These are phyloP conservation scores for Oeneis ivallda DNA, from an alignment of 2,888 invertebrate species.

Conservation along the genomic window DNA sequence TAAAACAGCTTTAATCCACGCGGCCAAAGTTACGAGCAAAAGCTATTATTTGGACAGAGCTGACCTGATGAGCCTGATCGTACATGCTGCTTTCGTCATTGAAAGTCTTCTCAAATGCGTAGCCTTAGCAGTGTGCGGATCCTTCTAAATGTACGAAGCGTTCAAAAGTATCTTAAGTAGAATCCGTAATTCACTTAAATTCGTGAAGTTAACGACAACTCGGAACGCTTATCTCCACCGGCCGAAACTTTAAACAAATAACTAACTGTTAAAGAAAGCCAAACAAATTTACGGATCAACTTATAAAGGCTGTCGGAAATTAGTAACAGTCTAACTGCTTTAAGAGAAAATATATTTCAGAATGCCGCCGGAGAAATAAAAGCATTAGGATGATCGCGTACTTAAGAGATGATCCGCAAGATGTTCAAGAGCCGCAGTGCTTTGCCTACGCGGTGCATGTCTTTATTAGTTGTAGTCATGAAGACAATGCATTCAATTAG, in stretches of 20 bases:
- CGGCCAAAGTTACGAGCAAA: too few relatives aligned
- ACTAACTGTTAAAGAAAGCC: slow-evolving; percentile 62
- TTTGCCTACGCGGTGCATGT: neutral
- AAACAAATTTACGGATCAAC: slow-evolving; percentile 60
- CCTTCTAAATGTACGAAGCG: slow-evolving; percentile 22
- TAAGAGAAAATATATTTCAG: slow-evolving; percentile 53
- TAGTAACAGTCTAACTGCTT: slow-evolving; percentile 49
- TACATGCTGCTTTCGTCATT: too few relatives aligned
- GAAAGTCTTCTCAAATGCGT: too few relatives aligned
- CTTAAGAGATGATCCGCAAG: neutral
- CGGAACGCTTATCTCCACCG: slow-evolving; percentile 55
- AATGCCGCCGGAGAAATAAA: slow-evolving; percentile 59
- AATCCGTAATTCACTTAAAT: slow-evolving; percentile 60
- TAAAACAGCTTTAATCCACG: too few relatives aligned
- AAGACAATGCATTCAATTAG: too few relatives aligned
- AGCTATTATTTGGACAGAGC: too few relatives aligned
- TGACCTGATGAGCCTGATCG: too few relatives aligned
- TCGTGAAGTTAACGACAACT: slow-evolving; percentile 55
- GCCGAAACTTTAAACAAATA: slow-evolving; percentile 64
- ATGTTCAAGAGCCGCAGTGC: neutral
- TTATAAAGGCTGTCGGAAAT: slow-evolving; percentile 50
- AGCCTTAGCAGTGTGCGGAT: too few relatives aligned
- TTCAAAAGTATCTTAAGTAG: slow-evolving; percentile 53
- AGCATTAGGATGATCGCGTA: slow-evolving; percentile 58
- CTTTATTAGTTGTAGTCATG: too few relatives aligned